Evolutionary conservation across 2,113 vertebrate genomes (phyloP).

Genomic region (Tetraodon nigroviridis): DNA sequence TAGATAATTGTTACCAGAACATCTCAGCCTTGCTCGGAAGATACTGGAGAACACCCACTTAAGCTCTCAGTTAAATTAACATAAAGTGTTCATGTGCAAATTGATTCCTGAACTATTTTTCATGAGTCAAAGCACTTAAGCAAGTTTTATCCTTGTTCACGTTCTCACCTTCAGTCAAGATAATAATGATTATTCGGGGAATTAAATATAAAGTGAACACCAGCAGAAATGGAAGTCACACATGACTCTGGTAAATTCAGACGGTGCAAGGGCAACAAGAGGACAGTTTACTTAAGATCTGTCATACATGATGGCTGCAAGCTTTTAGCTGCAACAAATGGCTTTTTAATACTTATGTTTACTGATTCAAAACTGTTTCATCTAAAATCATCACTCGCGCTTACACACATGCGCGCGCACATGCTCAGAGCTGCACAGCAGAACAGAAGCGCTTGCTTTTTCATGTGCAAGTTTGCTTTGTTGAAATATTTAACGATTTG

Average conservation of each 20-base stretch:
- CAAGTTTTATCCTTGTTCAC: neutral
- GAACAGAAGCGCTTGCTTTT: too few species aligned
- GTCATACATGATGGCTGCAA: neutral
- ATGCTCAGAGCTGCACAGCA: too few species aligned
- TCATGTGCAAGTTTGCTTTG: too few species aligned
- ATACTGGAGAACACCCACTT: neutral
- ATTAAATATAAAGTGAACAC: neutral
- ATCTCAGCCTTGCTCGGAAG: neutral
- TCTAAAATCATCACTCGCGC: too few species aligned
- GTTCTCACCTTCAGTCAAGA: neutral
- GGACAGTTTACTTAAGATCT: neutral
- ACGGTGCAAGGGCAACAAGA: neutral
- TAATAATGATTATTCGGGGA: neutral
- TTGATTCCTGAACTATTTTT: neutral
- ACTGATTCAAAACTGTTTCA: too few species aligned
- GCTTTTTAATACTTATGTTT: neutral
- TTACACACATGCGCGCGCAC: too few species aligned
- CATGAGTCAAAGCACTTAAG: neutral
- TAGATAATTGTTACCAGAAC: neutral
- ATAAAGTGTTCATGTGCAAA: neutral
- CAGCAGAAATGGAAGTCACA: neutral
- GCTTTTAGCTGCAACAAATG: neutral
- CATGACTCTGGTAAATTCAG: neutral
- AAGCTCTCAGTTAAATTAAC: neutral
- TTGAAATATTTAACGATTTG: neutral